Percentiles rank a stretch among this genome's conserved stretches.
Conservation (phyloP, 2,113 vertebrate genomes). For the Lipotes vexillifer region DNA sequence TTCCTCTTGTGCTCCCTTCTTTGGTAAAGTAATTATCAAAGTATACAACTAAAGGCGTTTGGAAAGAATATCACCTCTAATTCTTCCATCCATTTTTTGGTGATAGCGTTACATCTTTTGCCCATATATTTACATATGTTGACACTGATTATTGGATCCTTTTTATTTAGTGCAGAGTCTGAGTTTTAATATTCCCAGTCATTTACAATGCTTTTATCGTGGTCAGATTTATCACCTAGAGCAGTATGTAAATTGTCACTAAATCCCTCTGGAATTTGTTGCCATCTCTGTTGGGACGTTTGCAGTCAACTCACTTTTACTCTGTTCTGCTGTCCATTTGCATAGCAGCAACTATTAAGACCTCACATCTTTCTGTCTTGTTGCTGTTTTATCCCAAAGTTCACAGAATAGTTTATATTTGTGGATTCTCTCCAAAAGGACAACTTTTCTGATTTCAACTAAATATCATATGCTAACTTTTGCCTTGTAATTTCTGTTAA, state of each 20-base stretch:
- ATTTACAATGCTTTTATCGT: not conserved
- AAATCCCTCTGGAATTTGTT: conserved; percentile 26
- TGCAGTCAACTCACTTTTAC: not conserved
- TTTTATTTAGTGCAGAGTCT: not conserved
- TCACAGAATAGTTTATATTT: not conserved
- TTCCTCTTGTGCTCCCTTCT: not conserved
- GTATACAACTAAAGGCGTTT: conserved; percentile 20
- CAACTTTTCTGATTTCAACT: not conserved
- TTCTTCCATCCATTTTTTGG: not conserved
- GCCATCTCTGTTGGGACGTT: conserved; percentile 15
- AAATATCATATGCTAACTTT: not conserved
- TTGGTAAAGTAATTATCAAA: not conserved
- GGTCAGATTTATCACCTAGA: not conserved
- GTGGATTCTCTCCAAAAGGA: not conserved
- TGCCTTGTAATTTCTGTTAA: not conserved
- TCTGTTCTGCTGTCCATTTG: not conserved
- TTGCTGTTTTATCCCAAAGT: not conserved
- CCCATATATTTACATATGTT: not conserved
- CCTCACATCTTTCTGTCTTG: not conserved
- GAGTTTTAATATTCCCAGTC: not conserved
- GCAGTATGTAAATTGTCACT: not conserved
- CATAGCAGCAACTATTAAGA: not conserved
- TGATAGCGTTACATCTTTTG: not conserved
- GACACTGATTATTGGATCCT: not conserved
- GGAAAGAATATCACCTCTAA: not conserved